phyloP scores from a whole-genome alignment of 2,888 invertebrate genomes.

The Himalopsyche tibetana region DNA sequence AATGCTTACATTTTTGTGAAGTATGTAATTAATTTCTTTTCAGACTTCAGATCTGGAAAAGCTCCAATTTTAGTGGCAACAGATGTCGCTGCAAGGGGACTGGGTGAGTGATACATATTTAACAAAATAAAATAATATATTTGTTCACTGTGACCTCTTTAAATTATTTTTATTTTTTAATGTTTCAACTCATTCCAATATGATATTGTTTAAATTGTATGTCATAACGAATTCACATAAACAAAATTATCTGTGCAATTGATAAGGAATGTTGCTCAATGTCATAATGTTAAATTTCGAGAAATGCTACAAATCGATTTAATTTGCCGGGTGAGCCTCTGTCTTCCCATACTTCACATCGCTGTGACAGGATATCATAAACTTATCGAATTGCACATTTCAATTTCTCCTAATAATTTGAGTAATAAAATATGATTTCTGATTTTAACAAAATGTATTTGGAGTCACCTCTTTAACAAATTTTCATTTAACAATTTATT shows the following conservation, averaged over 20 bases:
- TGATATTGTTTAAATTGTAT: conserved; percentile 13
- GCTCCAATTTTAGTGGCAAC: conserved; percentile 95
- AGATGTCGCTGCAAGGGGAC: conserved; percentile 94
- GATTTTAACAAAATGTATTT: conserved; percentile 9
- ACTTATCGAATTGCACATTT: conserved; percentile 13
- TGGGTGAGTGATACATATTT: conserved; percentile 82
- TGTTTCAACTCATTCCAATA: conserved; percentile 15
- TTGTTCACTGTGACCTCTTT: not conserved
- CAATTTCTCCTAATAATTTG: conserved; percentile 20
- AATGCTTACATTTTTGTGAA: not conserved
- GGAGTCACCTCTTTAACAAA: conserved; percentile 21
- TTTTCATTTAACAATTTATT: conserved; percentile 25
- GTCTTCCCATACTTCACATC: not conserved
- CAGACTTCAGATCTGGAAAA: conserved; percentile 90
- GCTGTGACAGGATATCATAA: not conserved
- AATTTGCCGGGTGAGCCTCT: not conserved
- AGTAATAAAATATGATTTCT: not conserved
- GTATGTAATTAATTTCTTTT: conserved; percentile 67
- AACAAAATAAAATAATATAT: not conserved
- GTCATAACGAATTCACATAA: not conserved
- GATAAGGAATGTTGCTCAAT: not conserved
- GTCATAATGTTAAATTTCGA: not conserved
- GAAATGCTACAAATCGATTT: no score
- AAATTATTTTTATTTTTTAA: not conserved
- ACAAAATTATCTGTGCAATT: not conserved